These are phyloP conservation scores for Hemichromis elongatus DNA, from an alignment of 2,113 vertebrate genomes.

Conservation along the genomic window DNA sequence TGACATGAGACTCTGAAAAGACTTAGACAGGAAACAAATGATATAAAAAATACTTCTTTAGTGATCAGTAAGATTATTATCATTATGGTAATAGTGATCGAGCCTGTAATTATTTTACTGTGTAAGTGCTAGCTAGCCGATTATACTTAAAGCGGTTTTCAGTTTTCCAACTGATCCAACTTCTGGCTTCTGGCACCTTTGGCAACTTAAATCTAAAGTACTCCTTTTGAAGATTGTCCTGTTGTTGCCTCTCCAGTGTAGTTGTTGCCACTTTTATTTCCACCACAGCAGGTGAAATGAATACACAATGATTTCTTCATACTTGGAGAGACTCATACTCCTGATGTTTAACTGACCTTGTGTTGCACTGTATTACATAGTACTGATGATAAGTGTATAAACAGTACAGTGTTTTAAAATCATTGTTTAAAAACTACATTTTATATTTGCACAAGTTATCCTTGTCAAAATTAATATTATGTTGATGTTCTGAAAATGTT, in stretches of 20 bases:
- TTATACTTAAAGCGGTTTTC: not conserved
- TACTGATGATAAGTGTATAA: not conserved
- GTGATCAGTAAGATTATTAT: not conserved
- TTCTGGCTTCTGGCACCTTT: too few species aligned
- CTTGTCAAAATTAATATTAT: not conserved
- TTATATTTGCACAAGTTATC: rapidly evolving
- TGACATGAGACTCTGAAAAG: not conserved
- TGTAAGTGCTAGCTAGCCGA: not conserved
- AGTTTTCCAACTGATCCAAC: not conserved
- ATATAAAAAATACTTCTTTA: not conserved
- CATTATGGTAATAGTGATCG: not conserved
- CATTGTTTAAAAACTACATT: rapidly evolving
- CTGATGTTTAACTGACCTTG: not conserved
- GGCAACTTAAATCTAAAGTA: too few species aligned
- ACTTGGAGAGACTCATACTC: not conserved
- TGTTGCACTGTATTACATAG: not conserved
- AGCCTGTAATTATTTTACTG: not conserved
- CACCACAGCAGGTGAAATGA: not conserved
- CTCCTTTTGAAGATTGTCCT: not conserved
- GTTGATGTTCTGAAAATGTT: rapidly evolving
- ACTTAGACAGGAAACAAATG: not conserved
- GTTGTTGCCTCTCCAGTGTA: not conserved
- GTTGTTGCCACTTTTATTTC: not conserved
- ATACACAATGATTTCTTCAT: not conserved
- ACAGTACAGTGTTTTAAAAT: not conserved